phyloP scores from a whole-genome alignment of 2,797 vertebrate species.

The Luscinia luscinia region DNA sequence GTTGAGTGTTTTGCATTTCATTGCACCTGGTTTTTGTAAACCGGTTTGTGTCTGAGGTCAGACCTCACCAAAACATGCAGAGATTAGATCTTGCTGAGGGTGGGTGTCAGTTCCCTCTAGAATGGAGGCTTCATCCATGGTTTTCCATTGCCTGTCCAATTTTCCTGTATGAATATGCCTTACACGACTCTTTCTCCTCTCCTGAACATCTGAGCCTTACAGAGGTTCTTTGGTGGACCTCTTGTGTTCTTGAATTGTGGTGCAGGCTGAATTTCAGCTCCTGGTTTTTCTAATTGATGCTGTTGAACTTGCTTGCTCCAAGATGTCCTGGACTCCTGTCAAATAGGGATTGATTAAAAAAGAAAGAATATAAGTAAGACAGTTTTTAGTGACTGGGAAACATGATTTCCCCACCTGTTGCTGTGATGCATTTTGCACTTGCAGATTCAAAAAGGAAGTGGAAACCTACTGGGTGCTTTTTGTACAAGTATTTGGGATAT shows the following conservation, averaged over 20 bases:
- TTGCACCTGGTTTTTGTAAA: slow-evolving; percentile 45
- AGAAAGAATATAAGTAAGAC: not conserved
- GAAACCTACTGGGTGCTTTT: not conserved
- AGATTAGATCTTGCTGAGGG: not conserved
- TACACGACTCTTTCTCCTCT: not conserved
- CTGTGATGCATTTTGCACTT: not conserved
- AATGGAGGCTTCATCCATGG: not conserved
- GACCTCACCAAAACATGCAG: not conserved
- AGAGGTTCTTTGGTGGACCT: not conserved
- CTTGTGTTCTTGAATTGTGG: not conserved
- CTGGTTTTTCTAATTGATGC: not conserved
- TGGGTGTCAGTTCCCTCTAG: not conserved
- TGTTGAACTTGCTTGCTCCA: not conserved
- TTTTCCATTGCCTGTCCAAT: not conserved
- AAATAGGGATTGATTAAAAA: not conserved
- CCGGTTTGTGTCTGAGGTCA: not conserved
- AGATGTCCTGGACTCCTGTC: not conserved
- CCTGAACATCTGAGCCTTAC: not conserved
- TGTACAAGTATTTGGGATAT: not conserved
- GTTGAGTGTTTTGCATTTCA: slow-evolving; percentile 45
- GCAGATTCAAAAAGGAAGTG: not conserved
- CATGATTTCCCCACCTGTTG: not conserved
- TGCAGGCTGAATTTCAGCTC: not conserved
- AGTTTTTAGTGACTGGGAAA: not conserved
- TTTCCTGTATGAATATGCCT: not conserved